These are phyloP conservation scores for Anas acuta DNA, from an alignment of 2,797 vertebrate genomes.

Conservation along the genomic window DNA sequence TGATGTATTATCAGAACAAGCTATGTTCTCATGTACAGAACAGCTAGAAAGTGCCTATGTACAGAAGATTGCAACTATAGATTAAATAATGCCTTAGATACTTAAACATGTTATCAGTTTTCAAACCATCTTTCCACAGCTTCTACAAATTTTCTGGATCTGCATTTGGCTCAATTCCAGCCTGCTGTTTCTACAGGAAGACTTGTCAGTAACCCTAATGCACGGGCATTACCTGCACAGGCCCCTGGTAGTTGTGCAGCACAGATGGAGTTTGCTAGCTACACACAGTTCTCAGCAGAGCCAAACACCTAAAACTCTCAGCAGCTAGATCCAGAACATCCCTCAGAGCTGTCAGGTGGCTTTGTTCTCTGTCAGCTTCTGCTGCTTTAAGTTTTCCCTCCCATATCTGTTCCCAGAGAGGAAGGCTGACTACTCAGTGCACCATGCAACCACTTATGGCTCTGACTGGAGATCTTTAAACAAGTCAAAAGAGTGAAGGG, in stretches of 20 bases:
- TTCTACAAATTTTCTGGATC: not conserved
- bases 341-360: not conserved
- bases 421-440: not conserved
- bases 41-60: not conserved
- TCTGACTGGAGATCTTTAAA: not conserved
- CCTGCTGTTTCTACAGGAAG: not conserved
- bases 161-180: not conserved
- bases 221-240: not conserved
- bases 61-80: not conserved
- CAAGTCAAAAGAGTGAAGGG: not conserved
- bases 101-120: not conserved
- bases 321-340: not conserved
- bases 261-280: not conserved
- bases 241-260: not conserved
- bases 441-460: not conserved
- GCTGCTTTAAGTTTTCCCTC: fast-evolving
- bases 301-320: not conserved
- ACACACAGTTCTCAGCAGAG: not conserved
- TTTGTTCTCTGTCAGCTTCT: not conserved
- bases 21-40: not conserved
- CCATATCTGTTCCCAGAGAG: not conserved
- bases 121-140: not conserved
- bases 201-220: not conserved
- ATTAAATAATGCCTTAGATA: not conserved
- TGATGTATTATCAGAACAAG: not conserved